Conservation (phyloP, 2,113 vertebrate species). For the Australoheros scitulus region DNA sequence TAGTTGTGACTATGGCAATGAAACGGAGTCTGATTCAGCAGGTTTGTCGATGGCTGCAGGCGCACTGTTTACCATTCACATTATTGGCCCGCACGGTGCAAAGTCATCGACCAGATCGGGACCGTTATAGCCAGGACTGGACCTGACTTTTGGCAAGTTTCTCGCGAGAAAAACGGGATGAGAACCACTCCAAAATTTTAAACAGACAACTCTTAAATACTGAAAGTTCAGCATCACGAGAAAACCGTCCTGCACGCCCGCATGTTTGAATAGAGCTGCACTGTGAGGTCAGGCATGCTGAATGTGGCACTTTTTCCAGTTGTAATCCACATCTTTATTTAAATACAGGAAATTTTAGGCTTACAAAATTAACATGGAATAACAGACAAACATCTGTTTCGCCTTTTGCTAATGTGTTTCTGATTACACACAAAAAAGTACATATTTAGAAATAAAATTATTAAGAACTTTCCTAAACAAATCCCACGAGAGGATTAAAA, state of each 20-base stretch:
- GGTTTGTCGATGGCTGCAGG: neutral
- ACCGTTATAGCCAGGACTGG: neutral
- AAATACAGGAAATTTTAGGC: no score
- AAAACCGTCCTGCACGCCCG: neutral
- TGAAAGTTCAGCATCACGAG: neutral
- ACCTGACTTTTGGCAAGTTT: neutral
- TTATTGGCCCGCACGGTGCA: constrained; percentile 9
- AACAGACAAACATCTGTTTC: neutral
- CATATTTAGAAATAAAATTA: neutral
- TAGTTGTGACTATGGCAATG: neutral
- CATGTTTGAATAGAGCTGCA: neutral
- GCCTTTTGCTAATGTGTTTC: neutral
- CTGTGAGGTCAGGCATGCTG: neutral
- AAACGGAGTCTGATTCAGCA: neutral
- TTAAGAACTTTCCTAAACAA: neutral
- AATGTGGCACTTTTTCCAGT: no score
- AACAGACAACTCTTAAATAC: neutral
- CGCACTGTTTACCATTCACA: constrained; percentile 3
- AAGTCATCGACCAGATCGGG: neutral
- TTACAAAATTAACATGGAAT: neutral
- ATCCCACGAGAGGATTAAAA: neutral
- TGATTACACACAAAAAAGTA: accelerated
- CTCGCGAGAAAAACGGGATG: neutral
- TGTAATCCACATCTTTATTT: no score
- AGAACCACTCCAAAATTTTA: neutral